phyloP scores from a whole-genome alignment of 2,113 vertebrate genomes.

The Gobio gobio region DNA sequence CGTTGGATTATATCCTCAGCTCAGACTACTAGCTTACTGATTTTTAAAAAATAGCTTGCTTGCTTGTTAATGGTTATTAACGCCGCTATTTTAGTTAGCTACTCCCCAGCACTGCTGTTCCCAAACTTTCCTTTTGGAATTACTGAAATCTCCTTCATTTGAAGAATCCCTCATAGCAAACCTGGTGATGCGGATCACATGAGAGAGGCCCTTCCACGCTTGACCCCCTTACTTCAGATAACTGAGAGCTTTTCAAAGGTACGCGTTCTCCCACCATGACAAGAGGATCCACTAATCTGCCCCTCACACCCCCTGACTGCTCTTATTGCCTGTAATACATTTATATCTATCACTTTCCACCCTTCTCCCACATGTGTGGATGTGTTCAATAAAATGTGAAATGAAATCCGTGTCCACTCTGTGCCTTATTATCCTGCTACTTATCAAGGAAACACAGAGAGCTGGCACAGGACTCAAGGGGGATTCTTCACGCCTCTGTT shows the following conservation, averaged over 20 bases:
- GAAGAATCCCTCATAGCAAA: not conserved
- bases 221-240: slow-evolving; percentile 26
- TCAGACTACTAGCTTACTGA: not conserved
- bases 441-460: slow-evolving; percentile 35
- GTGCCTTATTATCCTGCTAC: slow-evolving; percentile 28
- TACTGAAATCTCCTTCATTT: not conserved
- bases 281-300: slow-evolving; percentile 24
- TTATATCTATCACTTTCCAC: slow-evolving; percentile 26
- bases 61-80: not conserved
- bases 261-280: not conserved
- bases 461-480: slow-evolving; percentile 15
- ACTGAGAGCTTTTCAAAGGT: slow-evolving; percentile 16
- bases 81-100: not conserved
- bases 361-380: slow-evolving; percentile 25
- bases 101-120: not conserved
- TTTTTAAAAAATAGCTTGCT: not conserved
- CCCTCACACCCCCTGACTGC: slow-evolving; percentile 24
- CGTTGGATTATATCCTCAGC: not conserved
- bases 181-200: not conserved
- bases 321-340: slow-evolving; percentile 31
- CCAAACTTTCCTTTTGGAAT: not conserved
- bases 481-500: slow-evolving; percentile 35
- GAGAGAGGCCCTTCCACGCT: not conserved
- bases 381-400: slow-evolving; percentile 52
- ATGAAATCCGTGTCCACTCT: slow-evolving; percentile 47